These are phyloP conservation scores for Meliscaeva auricollis DNA, from an alignment of 2,888 invertebrate genomes.

Conservation along the genomic window DNA sequence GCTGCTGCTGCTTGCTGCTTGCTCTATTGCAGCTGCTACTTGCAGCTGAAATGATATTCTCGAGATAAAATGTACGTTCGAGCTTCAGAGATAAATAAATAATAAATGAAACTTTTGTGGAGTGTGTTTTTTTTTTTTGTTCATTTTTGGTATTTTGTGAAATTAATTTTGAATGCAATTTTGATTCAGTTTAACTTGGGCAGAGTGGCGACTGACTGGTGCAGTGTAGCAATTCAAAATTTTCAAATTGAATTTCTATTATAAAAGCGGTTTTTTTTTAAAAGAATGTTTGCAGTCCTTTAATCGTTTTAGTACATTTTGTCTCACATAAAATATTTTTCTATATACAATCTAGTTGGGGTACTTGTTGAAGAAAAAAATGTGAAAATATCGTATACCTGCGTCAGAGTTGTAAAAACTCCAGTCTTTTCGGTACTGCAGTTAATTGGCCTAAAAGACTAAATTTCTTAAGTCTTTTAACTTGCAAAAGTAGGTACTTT, in stretches of 20 bases:
- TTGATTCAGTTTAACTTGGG: conserved; percentile 24
- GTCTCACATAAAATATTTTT: no score
- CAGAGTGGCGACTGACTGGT: conserved; percentile 19
- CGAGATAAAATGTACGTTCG: conserved; percentile 51
- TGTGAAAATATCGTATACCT: no score
- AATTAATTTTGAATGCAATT: conserved; percentile 61
- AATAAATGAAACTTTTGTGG: conserved; percentile 48
- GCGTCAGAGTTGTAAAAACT: no score
- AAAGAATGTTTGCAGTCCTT: not conserved
- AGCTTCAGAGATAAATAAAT: conserved; percentile 34
- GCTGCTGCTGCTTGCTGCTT: not conserved
- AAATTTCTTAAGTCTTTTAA: no score
- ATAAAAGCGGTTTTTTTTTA: not conserved
- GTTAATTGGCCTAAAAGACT: no score
- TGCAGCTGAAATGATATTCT: conserved; percentile 60
- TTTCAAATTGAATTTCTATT: conserved; percentile 33
- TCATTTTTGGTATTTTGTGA: not conserved
- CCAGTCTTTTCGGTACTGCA: no score
- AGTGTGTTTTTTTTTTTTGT: conserved; percentile 12
- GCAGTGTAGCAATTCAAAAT: conserved; percentile 1
- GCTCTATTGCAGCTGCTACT: not conserved
- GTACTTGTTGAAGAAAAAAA: no score
- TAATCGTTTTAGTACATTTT: no score
- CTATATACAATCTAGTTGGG: no score
- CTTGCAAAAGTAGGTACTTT: no score